A percentile compares a stretch with the other conserved stretches of the same genome.
Conservation (phyloP, 2,797 vertebrate genomes). For the Squalus acanthias region DNA sequence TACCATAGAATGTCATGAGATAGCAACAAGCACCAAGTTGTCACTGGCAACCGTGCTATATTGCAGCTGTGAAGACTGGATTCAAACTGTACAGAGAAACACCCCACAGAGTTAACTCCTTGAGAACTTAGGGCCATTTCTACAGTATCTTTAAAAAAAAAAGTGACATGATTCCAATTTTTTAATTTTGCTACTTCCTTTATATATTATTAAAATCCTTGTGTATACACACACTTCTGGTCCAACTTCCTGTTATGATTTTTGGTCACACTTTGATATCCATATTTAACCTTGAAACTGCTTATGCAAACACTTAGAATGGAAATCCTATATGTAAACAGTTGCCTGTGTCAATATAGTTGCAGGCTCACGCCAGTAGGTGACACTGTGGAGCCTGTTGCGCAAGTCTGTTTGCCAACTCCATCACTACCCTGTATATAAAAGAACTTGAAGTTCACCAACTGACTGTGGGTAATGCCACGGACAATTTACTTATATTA, state of each 20-base stretch:
- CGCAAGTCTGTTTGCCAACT: neutral
- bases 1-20: neutral
- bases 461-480: neutral
- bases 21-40: neutral
- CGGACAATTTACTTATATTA: neutral
- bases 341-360: neutral
- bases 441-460: neutral
- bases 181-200: neutral
- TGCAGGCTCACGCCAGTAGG: neutral
- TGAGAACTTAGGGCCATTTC: no score
- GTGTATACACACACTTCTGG: neutral
- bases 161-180: neutral
- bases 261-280: neutral
- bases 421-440: neutral
- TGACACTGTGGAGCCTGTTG: neutral
- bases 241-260: neutral
- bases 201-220: neutral
- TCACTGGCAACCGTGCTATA: no score
- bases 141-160: no score
- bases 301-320: neutral
- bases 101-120: no score
- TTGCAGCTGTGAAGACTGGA: no score
- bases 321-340: neutral
- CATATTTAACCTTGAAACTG: neutral
- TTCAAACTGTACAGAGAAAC: no score